Base-by-base conservation (phyloP, 2,797 vertebrate species). In the Antennarius maculatus region DNA sequence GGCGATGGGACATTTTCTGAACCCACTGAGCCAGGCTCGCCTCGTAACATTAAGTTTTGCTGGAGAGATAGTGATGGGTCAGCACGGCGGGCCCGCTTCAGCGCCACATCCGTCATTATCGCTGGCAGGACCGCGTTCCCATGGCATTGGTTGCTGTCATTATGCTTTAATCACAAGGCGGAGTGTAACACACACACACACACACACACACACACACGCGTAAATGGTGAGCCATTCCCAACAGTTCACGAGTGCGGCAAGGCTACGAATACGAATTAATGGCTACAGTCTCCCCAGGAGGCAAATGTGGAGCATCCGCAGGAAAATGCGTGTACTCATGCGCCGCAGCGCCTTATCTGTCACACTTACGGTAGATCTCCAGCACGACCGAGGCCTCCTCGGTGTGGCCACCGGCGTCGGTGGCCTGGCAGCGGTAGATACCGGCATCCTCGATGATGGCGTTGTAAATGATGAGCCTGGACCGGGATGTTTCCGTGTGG, bases 381-480 rank as follows among this genome's bases (percentile, higher is more conserved):
- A 99, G 80, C 80, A 99, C 97, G 12, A 98, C 96, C 0, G 97
- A 98, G 51, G 97, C 96, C 92, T 99, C 97, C 75, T 95, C 95
- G 2, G 94, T 95, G 74, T 95, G 94, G 47, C 97, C 96, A 73
- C 89, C 87, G 77, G 92, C 86, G 27, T 99, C 96, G 13, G 94
- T 92, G 64, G 96, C 97, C 90, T 98, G 96, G 84, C 97, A 99
- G 13, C 95, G 95, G 89, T 99, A 99, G 85, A 99, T 98, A 0
- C 97, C 97, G 1, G 97, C 97, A 66, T 99, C 97, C 87, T 99
- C 97, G 61, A 98, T 81, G 76, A 97, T 95, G 80, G 97, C 97
- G 0, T 98, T 99, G 76, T 99, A 99, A 76, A 99, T 97, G 71
- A 96, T 97, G 37, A 99, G 92, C 39, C 96, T 91, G 51, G 97